Evolutionary conservation across 2,888 invertebrate species (phyloP), one percentile per base, ranked within the genome.

Genomic region (Lymantria dispar): DNA sequence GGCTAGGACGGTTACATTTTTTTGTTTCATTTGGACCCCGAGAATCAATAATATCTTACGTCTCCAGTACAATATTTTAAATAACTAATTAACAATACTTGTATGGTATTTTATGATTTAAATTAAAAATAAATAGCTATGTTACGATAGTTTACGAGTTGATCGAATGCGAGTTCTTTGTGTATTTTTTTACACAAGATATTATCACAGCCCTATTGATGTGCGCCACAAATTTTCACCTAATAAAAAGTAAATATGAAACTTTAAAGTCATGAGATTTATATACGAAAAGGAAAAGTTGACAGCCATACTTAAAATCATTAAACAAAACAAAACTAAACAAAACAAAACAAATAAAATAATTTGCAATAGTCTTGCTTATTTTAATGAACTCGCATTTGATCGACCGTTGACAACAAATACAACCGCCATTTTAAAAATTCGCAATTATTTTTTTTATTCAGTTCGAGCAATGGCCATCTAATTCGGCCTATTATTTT

Each of bases 181-280:
- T 62, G 62, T 66, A 58, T 50, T 30, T 56, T 50, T 55, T 1
- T 42, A 81, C 76, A 80, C 76, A 77, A 69, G 73, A 71, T 74
- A 72, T 77, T 87, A 87, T 91, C 90, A 90, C 90, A 90, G 90
- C 90, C 90, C 74, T 75, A 65, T 80, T 86, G 85, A 88, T 90
- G 88, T 87, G 87, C 87, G 84, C 76, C 70, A 22, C 5, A 22
- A 22, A 22, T 5, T 22, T 22, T 78, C 64, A 70, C 67, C 62
- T 63, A 72, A 63, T 65, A 72, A 61, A 69, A 70, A 68, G 58
- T 22, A 22, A 22, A 22, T 22, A 50, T 62, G 58, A 67, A 69
- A 22, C n/a, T n/a, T n/a, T n/a, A n/a, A n/a, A n/a, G n/a, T 45
- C 50, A 54, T 43, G 43, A 54, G 45, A 52, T 52, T 49, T 47